Base-by-base conservation (phyloP, 1,140 invertebrate genomes). In the Holotrichia oblita region DNA sequence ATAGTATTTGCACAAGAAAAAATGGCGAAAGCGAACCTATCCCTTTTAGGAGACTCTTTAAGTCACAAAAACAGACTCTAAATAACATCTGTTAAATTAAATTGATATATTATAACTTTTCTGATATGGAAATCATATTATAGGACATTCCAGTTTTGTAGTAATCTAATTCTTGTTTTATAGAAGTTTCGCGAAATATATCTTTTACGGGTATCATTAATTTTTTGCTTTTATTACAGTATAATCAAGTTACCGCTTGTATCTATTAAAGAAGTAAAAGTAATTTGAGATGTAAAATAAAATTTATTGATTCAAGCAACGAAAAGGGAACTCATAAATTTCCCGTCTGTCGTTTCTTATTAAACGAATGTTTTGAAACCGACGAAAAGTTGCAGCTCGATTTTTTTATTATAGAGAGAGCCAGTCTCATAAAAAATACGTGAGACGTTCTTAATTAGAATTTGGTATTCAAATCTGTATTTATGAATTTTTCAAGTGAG, bases 401-500 rank as follows among this genome's bases (percentile, higher is more conserved):
- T 27, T 69, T 69, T 69, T 69, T 69, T 69, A 69, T 69, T 27
- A 69, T 14, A 22, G 61, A 8, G 14, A 17, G 61, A 69, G 44
- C 10, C n/a, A 14, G 27, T 17, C 61, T 69, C 73, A 74, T 20
- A 74, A 77, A 77, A 77, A 77, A 77, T 77, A 77, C 27, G 34
- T 61, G 48, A 77, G 76, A 64, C 34, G 76, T 55, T 24, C 55
- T 40, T 61, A 77, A 77, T 77, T 77, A 77, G 76, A 77, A 77
- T 77, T 77, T 77, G 76, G 76, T 77, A 77, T 77, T 77, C 76
- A 77, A 77, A 77, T 77, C 76, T 27, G 76, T 77, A 61, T 77
- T 77, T 77, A 77, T 77, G 76, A 77, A 77, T 77, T 77, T 48
- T 77, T 77, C 34, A 77, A 77, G 76, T 72, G 27, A 69, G 61